phyloP scores from a whole-genome alignment of 2,113 vertebrate species.

The Prunella himalayana region DNA sequence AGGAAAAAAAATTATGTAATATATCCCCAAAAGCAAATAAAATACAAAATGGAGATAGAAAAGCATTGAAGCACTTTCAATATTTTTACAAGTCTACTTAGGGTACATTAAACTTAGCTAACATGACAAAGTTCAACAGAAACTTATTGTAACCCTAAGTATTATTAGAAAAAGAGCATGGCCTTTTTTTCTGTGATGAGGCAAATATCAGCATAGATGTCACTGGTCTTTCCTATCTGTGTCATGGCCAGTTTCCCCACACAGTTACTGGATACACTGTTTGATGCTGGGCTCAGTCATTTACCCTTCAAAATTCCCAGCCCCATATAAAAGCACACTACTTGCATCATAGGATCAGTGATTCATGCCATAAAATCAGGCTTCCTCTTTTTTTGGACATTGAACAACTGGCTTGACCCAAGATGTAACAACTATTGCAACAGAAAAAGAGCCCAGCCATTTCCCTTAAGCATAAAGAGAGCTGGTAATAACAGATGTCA shows the following conservation, averaged over 20 bases:
- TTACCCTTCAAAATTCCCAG: neutral
- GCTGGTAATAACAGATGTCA: neutral
- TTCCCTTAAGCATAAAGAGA: neutral
- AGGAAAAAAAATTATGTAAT: neutral
- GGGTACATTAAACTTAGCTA: neutral
- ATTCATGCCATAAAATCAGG: neutral
- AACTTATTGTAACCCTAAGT: neutral
- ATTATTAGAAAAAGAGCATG: neutral
- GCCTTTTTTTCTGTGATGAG: neutral
- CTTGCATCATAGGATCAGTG: slow-evolving; percentile 22
- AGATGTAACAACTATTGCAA: slow-evolving; percentile 22
- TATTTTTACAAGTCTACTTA: neutral
- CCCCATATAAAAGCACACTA: neutral
- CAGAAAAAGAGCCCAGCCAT: neutral
- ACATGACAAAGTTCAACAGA: neutral
- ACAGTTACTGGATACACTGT: neutral
- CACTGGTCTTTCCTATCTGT: neutral
- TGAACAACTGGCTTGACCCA: slow-evolving; percentile 15
- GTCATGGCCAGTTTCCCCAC: neutral
- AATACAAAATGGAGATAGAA: neutral
- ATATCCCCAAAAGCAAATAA: neutral
- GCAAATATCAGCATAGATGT: neutral
- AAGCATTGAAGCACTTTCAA: neutral
- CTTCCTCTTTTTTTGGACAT: slow-evolving; percentile 32
- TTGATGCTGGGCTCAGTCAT: neutral